Evolutionary conservation across 1,140 invertebrate genomes (phyloP), one percentile per base, ranked within the genome.

Genomic region (Drosophila ananassae): DNA sequence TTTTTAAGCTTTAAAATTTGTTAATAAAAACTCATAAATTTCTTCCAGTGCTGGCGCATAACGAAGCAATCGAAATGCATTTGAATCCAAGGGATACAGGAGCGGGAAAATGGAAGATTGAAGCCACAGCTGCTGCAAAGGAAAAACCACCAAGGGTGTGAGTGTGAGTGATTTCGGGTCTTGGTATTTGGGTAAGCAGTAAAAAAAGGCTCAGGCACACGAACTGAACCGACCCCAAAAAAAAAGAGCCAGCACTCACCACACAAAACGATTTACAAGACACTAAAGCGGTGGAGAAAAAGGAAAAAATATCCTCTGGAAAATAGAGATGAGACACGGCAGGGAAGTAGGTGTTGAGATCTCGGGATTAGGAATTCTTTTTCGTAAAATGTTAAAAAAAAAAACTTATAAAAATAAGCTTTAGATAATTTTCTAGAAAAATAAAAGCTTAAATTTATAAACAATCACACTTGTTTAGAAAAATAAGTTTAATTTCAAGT

Each of bases 31-130:
- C 10, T 2, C 17, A 21, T 9, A 9, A 24, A 12, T 22, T 47
- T 22, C 21, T 21, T 21, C 3, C 21, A 12, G 76, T 44, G 79
- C 50, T 56, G 13, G 54, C 30, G 73, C 63, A 71, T 63, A 78
- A 79, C 77, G 77, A 66, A 89, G 83, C 79, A 89, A 89, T 89
- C 76, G 83, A 89, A 87, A 79, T 89, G 76, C 84, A 89, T 89
- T 89, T 79, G 79, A 83, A 79, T 79, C 67, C 48, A 61, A 67
- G 54, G 30, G 51, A 74, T 30, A 41, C 10, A 25, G 39, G 9
- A 64, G 69, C 44, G 30, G 55, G 41, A 66, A 60, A 32, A 51
- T 21, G 30, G 52, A 22, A 77, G 73, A 54, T 55, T 48, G 55
- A 41, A 59, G 61, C 62, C 54, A 51, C 54, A 75, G 61, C 71